These are phyloP conservation scores for Drosophila watanabei DNA, from an alignment of 1,140 invertebrate species.

Conservation along the genomic window DNA sequence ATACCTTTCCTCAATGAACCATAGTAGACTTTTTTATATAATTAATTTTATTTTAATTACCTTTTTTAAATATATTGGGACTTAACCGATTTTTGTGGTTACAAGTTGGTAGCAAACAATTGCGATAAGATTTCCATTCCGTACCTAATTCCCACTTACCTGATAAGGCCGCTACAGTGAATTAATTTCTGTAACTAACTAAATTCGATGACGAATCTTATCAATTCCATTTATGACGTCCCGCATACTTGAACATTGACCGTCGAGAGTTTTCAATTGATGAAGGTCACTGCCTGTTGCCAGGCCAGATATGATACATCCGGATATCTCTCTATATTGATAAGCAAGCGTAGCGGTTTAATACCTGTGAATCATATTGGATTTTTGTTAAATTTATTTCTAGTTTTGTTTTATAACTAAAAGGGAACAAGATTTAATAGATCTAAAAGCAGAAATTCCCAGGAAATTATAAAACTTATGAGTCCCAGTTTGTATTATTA, in stretches of 20 bases:
- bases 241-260: constrained; percentile 39
- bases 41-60: no score
- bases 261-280: constrained; percentile 16
- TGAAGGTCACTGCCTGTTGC: constrained; percentile 38
- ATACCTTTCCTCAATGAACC: no score
- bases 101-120: background rate
- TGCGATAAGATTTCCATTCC: constrained; percentile 22
- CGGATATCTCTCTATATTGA: constrained; percentile 20
- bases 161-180: constrained; percentile 18
- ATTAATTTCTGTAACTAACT: constrained; percentile 32
- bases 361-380: constrained; percentile 16
- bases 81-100: constrained; percentile 1
- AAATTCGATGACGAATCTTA: constrained; percentile 43
- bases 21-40: no score
- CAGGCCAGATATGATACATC: constrained; percentile 38
- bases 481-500: background rate
- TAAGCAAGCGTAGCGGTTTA: constrained; percentile 13
- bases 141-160: constrained; percentile 12
- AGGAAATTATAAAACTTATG: background rate
- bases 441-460: background rate
- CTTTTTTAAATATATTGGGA: background rate
- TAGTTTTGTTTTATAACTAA: background rate
- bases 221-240: constrained; percentile 31
- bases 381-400: background rate
- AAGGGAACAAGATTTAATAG: background rate